Evolutionary conservation across 2,113 vertebrate genomes (phyloP), one percentile per base, ranked within the genome.

Genomic region (Daphoenositta chrysoptera): DNA sequence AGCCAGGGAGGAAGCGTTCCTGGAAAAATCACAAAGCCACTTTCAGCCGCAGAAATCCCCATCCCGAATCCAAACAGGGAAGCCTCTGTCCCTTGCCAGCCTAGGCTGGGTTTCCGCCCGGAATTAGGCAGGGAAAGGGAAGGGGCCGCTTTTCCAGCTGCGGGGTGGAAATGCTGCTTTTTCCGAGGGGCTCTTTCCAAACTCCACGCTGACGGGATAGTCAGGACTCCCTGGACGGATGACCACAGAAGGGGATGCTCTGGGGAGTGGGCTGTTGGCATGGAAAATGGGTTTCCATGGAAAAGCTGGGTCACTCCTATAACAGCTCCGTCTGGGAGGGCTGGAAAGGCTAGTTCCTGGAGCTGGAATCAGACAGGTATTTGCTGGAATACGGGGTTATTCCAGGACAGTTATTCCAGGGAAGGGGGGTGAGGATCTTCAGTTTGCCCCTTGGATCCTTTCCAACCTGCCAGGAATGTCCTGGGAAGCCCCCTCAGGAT

Each of bases 1-100:
- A 84, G 78, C 94, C 96, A 81, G 89, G 82, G 79, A 89, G 96
- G 96, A 96, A 97, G 88, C 83, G 72, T 94, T 97, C 96, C 92
- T 96, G 92, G 93, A 96, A 96, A 92, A 96, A 95, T 92, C 81
- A 96, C 94, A 93, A 92, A 81, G 94, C 80, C 68, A 96, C 96
- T 95, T 96, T 97, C 92, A 97, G 96, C 93, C 90, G 3, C 94
- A 97, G 96, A 94, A 96, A 97, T 94, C 93, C 94, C 90, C 93
- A 64, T 96, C 88, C 80, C 30, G 2, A 73, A 88, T 83, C 90
- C 93, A 96, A 92, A 96, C 96, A 97, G 95, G 94, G 93, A 95
- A 96, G 88, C 88, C 96, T 97, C 96, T 96, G 96, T 97, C 85
- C 90, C 30, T 54, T 92, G 96, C 92, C 93, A 95, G 90, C 17